Percentiles rank a stretch among this genome's conserved stretches.
Evolutionary conservation across 2,888 invertebrate species (phyloP).

Genomic region (Lasioglossum villosulum): DNA sequence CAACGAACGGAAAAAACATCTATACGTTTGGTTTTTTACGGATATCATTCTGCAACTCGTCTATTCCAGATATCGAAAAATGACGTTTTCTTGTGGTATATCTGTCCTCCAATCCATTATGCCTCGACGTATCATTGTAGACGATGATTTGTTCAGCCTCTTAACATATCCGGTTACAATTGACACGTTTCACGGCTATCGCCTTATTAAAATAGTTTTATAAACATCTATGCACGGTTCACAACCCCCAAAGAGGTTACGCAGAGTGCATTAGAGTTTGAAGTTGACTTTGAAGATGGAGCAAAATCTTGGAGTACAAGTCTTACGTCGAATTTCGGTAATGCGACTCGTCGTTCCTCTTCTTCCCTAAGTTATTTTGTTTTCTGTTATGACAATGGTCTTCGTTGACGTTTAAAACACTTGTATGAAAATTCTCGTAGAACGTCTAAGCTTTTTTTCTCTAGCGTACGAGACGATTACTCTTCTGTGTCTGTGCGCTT

Average conservation of each 20-base stretch:
- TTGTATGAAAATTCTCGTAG: conserved; percentile 46
- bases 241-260: conserved; percentile 1
- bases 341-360: conserved; percentile 28
- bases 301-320: conserved; percentile 43
- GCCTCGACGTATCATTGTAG: conserved; percentile 45
- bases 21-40: conserved; percentile 41
- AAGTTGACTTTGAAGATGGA: conserved; percentile 29
- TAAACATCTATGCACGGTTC: conserved; percentile 45
- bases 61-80: conserved; percentile 55
- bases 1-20: conserved; percentile 58
- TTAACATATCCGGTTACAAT: conserved; percentile 61
- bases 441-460: conserved; percentile 33
- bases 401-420: conserved; percentile 45
- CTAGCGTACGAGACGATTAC: conserved; percentile 43
- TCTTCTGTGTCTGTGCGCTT: conserved; percentile 66
- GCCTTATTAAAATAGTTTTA: conserved; percentile 68
- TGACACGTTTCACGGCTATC: conserved; percentile 63
- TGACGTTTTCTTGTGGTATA: conserved; percentile 33
- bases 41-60: conserved; percentile 37
- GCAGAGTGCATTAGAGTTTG: conserved; percentile 2
- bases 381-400: conserved; percentile 18
- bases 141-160: conserved; percentile 39
- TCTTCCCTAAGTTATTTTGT: conserved; percentile 8
- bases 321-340: conserved; percentile 33
- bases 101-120: conserved; percentile 21